Evolutionary conservation across 1,140 invertebrate species (phyloP), one percentile per base, ranked within the genome.

Genomic region (Geopemphigus sp.): DNA sequence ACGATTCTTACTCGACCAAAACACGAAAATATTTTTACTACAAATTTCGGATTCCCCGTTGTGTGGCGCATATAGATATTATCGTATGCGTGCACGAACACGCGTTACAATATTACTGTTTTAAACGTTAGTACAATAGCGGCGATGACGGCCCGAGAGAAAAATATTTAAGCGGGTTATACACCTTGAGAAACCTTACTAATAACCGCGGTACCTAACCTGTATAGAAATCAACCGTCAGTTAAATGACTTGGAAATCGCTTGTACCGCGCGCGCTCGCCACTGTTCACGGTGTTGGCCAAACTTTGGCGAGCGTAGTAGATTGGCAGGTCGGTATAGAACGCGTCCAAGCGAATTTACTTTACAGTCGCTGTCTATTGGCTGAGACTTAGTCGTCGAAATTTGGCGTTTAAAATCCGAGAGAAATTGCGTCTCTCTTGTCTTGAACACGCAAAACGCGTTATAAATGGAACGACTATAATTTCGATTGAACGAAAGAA

Each of bases 241-340:
- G 59, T 76, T 59, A 76, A 76, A 45, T 61, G 22, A 47, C n/a
- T 12, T 10, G n/a, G 54, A 76, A 61, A 76, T 76, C 56, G 1
- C 56, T 59, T 73, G 19, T 29, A 73, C 50, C 11, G 29, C 14
- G 1, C 11, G 29, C 14, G 1, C 47, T 12, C 14, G 14, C 47
- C 47, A 50, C 47, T 50, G 14, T 50, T 6, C 12, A 50, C 14
- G 0, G 50, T 50, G 66, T 68, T 45, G 1, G 39, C 17, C 22
- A 26, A 68, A 68, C 14, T 68, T 50, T n/a, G n/a, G 39, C 8
- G 22, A 24, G 22, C 10, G 32, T 39, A 39, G 0, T 10, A 26
- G 39, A 68, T 68, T 68, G 45, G 50, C 14, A 50, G 22, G 22
- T 47, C 24, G 12, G 1, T 24, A 22, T n/a, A n/a, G n/a, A n/a